phyloP scores from a whole-genome alignment of 2,888 invertebrate species.

The Scelioninae gen. 1 region DNA sequence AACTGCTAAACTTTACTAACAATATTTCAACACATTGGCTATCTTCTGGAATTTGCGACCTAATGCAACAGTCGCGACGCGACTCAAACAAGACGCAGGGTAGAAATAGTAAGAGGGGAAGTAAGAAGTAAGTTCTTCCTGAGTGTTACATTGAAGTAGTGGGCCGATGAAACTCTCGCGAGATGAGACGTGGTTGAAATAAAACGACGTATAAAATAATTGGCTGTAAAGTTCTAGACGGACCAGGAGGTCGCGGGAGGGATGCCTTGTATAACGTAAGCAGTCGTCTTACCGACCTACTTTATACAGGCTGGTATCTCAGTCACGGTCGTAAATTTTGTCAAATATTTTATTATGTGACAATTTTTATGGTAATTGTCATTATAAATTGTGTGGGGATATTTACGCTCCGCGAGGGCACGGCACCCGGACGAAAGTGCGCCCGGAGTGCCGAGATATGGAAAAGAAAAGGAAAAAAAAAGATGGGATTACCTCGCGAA shows the following conservation, averaged over 20 bases:
- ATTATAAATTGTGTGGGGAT: constrained; percentile 82
- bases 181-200: constrained; percentile 75
- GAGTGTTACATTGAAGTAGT: constrained; percentile 46
- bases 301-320: constrained; percentile 22
- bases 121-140: background rate
- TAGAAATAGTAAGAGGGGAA: constrained; percentile 1
- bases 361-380: constrained; percentile 84
- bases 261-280: constrained; percentile 48
- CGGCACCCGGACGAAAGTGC: constrained; percentile 63
- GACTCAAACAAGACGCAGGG: constrained; percentile 14
- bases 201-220: constrained; percentile 83
- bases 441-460: constrained; percentile 45
- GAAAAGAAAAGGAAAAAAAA: constrained; percentile 68
- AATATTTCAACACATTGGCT: constrained; percentile 13
- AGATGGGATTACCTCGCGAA: constrained; percentile 71
- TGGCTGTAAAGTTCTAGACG: constrained; percentile 81
- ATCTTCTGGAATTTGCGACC: constrained; percentile 17
- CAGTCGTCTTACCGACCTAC: constrained; percentile 50
- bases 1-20: constrained; percentile 5
- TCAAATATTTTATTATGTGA: constrained; percentile 84
- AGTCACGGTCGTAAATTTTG: constrained; percentile 80
- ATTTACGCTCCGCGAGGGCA: constrained; percentile 78
- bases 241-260: constrained; percentile 65
- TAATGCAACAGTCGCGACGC: constrained; percentile 24
- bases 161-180: constrained; percentile 60